Evolutionary conservation across 2,888 invertebrate species (phyloP).

Genomic region (Dilophus febrilis): DNA sequence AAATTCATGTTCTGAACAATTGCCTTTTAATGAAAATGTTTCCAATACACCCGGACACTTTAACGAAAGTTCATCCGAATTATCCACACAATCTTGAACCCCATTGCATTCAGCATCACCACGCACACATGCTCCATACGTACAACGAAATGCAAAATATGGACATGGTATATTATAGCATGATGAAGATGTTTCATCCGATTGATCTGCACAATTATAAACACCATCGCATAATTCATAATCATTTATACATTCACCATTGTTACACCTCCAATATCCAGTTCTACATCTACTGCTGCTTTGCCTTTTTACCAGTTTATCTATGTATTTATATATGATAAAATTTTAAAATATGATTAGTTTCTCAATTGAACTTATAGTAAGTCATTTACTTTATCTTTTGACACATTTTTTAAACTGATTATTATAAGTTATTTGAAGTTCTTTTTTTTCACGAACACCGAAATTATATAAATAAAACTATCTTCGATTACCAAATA

Average conservation of each 20-base stretch:
- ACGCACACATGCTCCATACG: conserved; percentile 43
- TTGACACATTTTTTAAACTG: no score
- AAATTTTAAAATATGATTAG: no score
- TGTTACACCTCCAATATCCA: conserved; percentile 6
- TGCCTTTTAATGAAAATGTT: not conserved
- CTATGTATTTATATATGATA: no score
- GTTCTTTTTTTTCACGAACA: no score
- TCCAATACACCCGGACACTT: not conserved
- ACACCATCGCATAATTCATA: conserved; percentile 27
- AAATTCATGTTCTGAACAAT: not conserved
- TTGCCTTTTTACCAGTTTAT: no score
- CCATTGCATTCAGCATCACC: conserved; percentile 32
- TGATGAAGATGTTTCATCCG: conserved; percentile 15
- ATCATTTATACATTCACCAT: conserved; percentile 4
- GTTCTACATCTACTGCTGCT: no score
- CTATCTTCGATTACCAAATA: no score
- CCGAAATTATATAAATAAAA: no score
- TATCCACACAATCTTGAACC: conserved; percentile 9
- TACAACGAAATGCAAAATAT: conserved; percentile 35
- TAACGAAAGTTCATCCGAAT: conserved; percentile 5
- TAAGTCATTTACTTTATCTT: no score
- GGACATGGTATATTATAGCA: conserved; percentile 4
- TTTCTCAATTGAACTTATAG: no score
- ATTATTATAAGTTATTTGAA: no score
- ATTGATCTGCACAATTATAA: conserved; percentile 14